These are phyloP conservation scores for Eilema depressum DNA, from an alignment of 2,888 invertebrate species.

Conservation along the genomic window DNA sequence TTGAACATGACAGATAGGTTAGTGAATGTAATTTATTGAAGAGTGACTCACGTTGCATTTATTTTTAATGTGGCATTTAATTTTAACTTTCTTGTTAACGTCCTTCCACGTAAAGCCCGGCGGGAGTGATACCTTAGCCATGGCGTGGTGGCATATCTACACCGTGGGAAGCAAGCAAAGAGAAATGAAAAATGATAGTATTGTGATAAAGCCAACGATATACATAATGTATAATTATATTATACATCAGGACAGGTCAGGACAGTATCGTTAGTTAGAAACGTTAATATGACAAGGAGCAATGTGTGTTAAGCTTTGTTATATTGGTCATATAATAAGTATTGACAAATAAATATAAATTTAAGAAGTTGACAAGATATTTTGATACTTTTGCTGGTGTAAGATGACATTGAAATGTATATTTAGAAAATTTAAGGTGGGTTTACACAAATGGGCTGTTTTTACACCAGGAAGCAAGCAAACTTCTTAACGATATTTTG, in stretches of 20 bases:
- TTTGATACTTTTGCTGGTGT: not conserved
- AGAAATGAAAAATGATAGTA: constrained; percentile 63
- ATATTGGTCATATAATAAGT: not conserved
- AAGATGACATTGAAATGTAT: not conserved
- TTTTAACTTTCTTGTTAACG: constrained; percentile 77
- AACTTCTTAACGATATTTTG: not conserved
- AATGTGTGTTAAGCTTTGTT: constrained; percentile 39
- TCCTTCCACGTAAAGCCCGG: constrained; percentile 83
- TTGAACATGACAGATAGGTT: constrained; percentile 40
- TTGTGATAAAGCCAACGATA: constrained; percentile 55
- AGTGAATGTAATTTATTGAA: constrained; percentile 49
- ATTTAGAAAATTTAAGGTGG: not conserved
- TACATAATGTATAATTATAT: constrained; percentile 33
- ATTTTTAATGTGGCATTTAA: constrained; percentile 73
- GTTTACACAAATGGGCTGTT: no score
- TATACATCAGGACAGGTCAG: constrained; percentile 31
- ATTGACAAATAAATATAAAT: not conserved
- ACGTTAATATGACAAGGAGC: constrained; percentile 28
- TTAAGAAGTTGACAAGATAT: not conserved
- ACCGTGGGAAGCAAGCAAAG: constrained; percentile 74
- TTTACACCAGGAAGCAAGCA: not conserved
- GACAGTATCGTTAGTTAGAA: constrained; percentile 40
- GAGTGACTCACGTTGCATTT: constrained; percentile 73
- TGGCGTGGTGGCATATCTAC: constrained; percentile 77
- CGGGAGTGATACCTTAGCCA: constrained; percentile 77